Conservation (phyloP, 2,797 vertebrate species). For the Lemur catta region DNA sequence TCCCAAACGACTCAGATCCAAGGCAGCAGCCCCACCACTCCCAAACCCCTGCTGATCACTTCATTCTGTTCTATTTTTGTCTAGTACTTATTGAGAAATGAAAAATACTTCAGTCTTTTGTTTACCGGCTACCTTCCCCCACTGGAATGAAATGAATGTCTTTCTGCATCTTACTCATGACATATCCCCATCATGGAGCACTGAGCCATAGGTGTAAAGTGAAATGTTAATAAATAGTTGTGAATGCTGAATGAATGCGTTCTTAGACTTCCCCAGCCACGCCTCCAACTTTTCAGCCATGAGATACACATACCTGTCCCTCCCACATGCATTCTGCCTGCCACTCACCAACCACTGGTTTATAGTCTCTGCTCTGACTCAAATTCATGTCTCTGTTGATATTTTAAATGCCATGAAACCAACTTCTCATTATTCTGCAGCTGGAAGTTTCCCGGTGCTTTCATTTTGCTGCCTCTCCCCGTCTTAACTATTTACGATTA, state of each 20-base stretch:
- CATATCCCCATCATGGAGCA: too few relatives aligned
- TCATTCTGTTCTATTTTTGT: background rate
- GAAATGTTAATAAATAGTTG: background rate
- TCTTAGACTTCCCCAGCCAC: background rate
- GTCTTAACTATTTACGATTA: background rate
- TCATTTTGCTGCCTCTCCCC: background rate
- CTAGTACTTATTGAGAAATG: background rate
- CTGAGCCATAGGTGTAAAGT: background rate
- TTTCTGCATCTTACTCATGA: background rate
- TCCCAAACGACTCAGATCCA: background rate
- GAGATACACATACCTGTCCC: fast-evolving
- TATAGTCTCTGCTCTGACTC: background rate
- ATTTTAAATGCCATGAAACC: background rate
- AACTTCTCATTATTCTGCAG: background rate
- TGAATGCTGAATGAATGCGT: background rate
- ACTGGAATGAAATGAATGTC: background rate
- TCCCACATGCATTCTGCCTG: background rate
- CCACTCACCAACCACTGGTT: too few relatives aligned
- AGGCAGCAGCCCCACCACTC: fast-evolving
- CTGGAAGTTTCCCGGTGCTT: background rate
- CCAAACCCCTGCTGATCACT: fast-evolving
- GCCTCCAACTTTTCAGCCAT: fast-evolving
- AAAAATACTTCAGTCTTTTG: too few relatives aligned
- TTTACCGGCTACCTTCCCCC: background rate
- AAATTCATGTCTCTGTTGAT: background rate